A percentile compares a stretch with the other conserved stretches of the same genome.
Evolutionary conservation across 23 tunicate genomes (phyloP).

Genomic region (Ciona savignyi): DNA sequence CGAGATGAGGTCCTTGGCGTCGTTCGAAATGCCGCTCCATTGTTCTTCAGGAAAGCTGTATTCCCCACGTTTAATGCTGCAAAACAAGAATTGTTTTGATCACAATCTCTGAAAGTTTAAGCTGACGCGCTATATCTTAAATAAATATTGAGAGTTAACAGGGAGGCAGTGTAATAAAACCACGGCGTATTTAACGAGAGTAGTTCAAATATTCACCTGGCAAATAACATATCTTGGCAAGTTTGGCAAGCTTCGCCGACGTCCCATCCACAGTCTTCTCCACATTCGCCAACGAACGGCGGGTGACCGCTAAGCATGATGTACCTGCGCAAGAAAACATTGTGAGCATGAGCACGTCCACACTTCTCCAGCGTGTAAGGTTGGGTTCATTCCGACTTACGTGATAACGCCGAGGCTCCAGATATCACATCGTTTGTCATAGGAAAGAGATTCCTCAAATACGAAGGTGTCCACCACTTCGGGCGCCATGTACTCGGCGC

Average conservation of each 20-base stretch:
- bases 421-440: conserved; percentile 97
- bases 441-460: conserved; percentile 74
- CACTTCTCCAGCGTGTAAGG: neutral
- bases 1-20: conserved; percentile 93
- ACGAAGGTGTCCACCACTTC: conserved; percentile 98
- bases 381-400: conserved; percentile 59
- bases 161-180: too few relatives aligned
- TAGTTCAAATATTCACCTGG: conserved; percentile 39
- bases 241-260: conserved; percentile 91
- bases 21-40: conserved; percentile 85
- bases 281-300: conserved; percentile 98
- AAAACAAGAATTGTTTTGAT: conserved; percentile 10
- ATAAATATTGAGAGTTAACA: too few relatives aligned
- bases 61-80: conserved; percentile 83
- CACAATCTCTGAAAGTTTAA: too few relatives aligned
- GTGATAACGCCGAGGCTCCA: conserved; percentile 99
- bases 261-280: conserved; percentile 99
- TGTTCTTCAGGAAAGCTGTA: conserved; percentile 88
- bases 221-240: conserved; percentile 93
- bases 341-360: neutral
- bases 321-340: conserved; percentile 46
- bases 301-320: conserved; percentile 97
- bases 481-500: conserved; percentile 99
- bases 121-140: too few relatives aligned
- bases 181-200: neutral